Evolutionary conservation across 2,113 vertebrate species (phyloP), one percentile per base, ranked within the genome.

Genomic region (Vicugna pacos): DNA sequence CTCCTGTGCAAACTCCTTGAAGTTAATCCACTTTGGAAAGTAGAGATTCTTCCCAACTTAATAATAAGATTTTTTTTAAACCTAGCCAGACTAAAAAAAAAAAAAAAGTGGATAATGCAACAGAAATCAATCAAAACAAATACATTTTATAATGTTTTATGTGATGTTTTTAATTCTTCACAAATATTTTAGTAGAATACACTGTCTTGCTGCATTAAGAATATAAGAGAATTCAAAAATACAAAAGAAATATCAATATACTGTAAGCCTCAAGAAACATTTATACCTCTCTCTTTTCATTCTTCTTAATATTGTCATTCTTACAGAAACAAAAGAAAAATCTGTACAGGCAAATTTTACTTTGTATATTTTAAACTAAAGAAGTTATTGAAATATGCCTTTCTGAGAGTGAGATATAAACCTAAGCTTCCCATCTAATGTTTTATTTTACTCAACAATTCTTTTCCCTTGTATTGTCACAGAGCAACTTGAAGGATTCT

Each of bases 11-110:
- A 72, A 30, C 42, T 73, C 17, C 60, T 96, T 98, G 62, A 42
- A 50, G 46, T 72, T 92, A 46, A 70, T 80, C 67, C 72, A 69
- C 1, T 81, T 64, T 20, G 42, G 75, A 92, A 97, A 96, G 80
- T n/a, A 89, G 77, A 2, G 32, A 26, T 81, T 92, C 72, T 97
- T 65, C 30, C 50, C 70, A 58, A 97, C 92, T 52, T 85, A 60
- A 97, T 38, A 15, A 70, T 54, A 30, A 7, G 0, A 65, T 6
- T 82, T 80, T 77, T 32, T 75, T n/a, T 64, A 72, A 80, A 67
- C 54, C 19, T 42, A 42, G 0, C 3, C 14, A 94, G 58, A 91
- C 54, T 35, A 54, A 64, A 64, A 50, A 22, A 77, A 77, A 79
- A 42, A 52, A 52, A 52, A 52, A 13, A 56, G n/a, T 38, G 14